Conservation (phyloP, 1,140 invertebrate genomes). For the Chelonus insularis region DNA sequence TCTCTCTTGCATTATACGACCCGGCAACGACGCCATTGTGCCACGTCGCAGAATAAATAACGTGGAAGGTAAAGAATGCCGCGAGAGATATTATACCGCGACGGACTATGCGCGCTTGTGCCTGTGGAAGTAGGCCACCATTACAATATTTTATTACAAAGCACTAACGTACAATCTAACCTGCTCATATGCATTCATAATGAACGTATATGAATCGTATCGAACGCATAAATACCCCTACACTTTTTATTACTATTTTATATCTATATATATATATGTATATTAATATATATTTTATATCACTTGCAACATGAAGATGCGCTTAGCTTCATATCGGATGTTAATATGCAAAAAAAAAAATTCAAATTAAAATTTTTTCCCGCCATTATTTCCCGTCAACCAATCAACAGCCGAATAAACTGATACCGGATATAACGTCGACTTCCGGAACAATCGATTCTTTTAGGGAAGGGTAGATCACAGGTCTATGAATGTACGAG, state of each 20-base stretch:
- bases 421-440: no score
- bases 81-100: slow-evolving; percentile 54
- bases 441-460: no score
- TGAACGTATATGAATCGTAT: slow-evolving; percentile 61
- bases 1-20: slow-evolving; percentile 30
- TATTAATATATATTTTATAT: background rate
- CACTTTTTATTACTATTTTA: slow-evolving; percentile 14
- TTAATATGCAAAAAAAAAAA: no score
- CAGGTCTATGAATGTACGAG: no score
- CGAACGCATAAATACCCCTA: slow-evolving; percentile 38
- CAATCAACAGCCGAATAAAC: no score
- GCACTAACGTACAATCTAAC: slow-evolving; percentile 61
- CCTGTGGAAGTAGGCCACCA: slow-evolving; percentile 56
- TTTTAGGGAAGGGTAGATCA: no score
- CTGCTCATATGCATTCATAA: slow-evolving; percentile 59
- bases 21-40: slow-evolving; percentile 43
- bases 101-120: slow-evolving; percentile 29
- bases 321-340: no score
- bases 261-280: background rate
- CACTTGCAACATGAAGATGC: no score
- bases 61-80: slow-evolving; percentile 55
- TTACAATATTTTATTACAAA: slow-evolving; percentile 62
- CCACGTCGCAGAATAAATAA: slow-evolving; percentile 49
- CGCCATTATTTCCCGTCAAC: no score
- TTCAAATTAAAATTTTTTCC: no score